Conservation (phyloP, 1,140 invertebrate species). For the Drosophila rhopaloa region DNA sequence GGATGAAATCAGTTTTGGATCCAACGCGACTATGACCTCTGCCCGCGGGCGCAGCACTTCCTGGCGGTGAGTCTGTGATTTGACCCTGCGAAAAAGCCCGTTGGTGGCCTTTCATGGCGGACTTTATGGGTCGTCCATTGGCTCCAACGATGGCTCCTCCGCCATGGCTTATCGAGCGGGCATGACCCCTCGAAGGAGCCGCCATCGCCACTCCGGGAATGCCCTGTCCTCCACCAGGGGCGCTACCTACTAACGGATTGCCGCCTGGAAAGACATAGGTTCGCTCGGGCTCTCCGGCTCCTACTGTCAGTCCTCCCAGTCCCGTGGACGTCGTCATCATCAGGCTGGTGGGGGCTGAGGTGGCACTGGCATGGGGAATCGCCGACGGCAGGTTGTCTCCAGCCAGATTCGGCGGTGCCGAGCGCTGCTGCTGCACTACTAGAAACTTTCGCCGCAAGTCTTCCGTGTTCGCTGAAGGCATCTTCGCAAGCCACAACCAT, state of each 20-base stretch:
- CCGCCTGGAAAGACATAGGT: slow-evolving; percentile 86
- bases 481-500: slow-evolving; percentile 79
- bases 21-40: slow-evolving; percentile 91
- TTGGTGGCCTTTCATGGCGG: slow-evolving; percentile 89
- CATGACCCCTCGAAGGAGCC: slow-evolving; percentile 86
- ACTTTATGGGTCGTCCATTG: slow-evolving; percentile 88
- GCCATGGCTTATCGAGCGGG: slow-evolving; percentile 91
- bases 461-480: slow-evolving; percentile 83
- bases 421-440: slow-evolving; percentile 80
- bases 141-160: slow-evolving; percentile 86
- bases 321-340: slow-evolving; percentile 41
- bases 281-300: slow-evolving; percentile 85
- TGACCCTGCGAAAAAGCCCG: slow-evolving; percentile 94
- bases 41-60: slow-evolving; percentile 74
- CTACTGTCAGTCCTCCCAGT: slow-evolving; percentile 2
- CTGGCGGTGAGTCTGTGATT: slow-evolving; percentile 87
- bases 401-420: slow-evolving; percentile 71
- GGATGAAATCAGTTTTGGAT: slow-evolving; percentile 94
- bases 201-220: slow-evolving; percentile 71
- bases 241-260: slow-evolving; percentile 62
- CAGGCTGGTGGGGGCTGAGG: slow-evolving; percentile 24
- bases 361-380: slow-evolving; percentile 14
- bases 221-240: slow-evolving; percentile 48
- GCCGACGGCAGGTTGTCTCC: slow-evolving; percentile 37
- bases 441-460: slow-evolving; percentile 84